A percentile compares a stretch with the other conserved stretches of the same genome.
These are phyloP conservation scores for Sebastes melanostomus DNA, from an alignment of 2,797 vertebrate species.

Conservation along the genomic window DNA sequence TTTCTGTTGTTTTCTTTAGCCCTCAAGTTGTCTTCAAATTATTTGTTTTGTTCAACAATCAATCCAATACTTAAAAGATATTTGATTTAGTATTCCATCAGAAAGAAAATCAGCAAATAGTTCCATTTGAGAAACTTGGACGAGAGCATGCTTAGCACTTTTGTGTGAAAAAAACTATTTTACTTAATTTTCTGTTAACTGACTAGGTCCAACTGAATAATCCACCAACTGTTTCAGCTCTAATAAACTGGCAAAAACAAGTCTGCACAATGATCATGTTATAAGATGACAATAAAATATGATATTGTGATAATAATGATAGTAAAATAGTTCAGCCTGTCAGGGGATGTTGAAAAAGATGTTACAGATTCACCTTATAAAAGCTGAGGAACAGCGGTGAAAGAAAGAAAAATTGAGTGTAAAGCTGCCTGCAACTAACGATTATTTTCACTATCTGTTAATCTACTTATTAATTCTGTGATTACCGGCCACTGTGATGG, in stretches of 20 bases:
- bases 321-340: too few relatives aligned
- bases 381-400: too few relatives aligned
- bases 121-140: background rate
- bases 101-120: background rate
- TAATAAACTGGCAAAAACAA: background rate
- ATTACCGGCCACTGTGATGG: background rate
- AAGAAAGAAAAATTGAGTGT: too few relatives aligned
- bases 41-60: background rate
- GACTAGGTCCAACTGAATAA: background rate
- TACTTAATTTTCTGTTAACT: background rate
- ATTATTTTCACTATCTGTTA: too few relatives aligned
- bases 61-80: background rate
- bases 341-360: too few relatives aligned
- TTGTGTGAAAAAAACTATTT: background rate
- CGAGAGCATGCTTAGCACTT: background rate
- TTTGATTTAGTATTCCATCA: background rate
- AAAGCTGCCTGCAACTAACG: too few relatives aligned
- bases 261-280: too few relatives aligned
- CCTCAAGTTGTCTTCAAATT: background rate
- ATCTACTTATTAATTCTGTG: too few relatives aligned
- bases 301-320: too few relatives aligned
- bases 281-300: too few relatives aligned
- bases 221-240: background rate
- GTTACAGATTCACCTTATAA: too few relatives aligned
- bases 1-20: too few relatives aligned